Evolutionary conservation across 2,888 invertebrate species (phyloP), one percentile per base, ranked within the genome.

Genomic region (Trilocha varians): DNA sequence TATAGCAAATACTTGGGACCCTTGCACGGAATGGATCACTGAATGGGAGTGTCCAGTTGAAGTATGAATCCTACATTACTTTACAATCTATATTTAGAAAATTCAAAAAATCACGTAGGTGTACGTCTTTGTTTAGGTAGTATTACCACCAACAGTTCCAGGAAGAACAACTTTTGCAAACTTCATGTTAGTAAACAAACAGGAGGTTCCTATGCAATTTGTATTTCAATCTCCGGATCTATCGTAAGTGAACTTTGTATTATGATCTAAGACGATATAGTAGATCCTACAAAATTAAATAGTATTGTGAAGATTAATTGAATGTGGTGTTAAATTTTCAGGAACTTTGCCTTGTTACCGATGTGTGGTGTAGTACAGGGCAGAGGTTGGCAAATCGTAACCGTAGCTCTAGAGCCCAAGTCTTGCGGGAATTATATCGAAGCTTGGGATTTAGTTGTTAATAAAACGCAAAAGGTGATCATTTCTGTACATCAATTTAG

Each of bases 61-160:
- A 69, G 85, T 79, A 40, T 41, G 14, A 3, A 36, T 35, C 34
- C 13, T 13, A 5, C 35, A 34, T n/a, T n/a, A 15, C 32, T 16
- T 16, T 38, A 45, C n/a, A n/a, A n/a, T n/a, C n/a, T n/a, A n/a
- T n/a, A n/a, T n/a, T n/a, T n/a, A n/a, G n/a, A n/a, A n/a, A n/a
- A n/a, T n/a, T n/a, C n/a, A n/a, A n/a, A n/a, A n/a, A n/a, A n/a
- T n/a, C n/a, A n/a, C n/a, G n/a, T n/a, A n/a, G n/a, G n/a, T n/a
- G n/a, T n/a, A n/a, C n/a, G 36, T 39, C 15, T 16, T 37, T 36
- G 41, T 54, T 35, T 53, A 82, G 82, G 68, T 84, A 5, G 62
- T 75, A 36, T 45, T 84, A 42, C 83, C 84, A 6, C 83, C 85
- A n/a, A 86, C 86, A 2, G 82, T 84, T 5, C 83, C 85, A 2